Evolutionary conservation across 2,888 invertebrate genomes (phyloP).

Genomic region (Andrena trimmerana): DNA sequence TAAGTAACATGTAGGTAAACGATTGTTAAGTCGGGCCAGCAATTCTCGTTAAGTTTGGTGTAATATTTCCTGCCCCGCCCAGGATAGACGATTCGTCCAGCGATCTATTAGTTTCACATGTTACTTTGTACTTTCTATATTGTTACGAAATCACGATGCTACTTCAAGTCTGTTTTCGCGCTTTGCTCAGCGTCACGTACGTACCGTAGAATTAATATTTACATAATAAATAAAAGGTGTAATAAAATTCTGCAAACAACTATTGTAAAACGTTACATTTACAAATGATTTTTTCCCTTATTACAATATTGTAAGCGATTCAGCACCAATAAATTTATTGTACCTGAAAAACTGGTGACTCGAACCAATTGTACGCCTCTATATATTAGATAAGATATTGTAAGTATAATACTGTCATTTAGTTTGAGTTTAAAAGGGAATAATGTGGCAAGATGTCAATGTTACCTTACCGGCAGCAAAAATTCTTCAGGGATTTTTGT

Average conservation of each 20-base stretch:
- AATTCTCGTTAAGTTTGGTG: slow-evolving; percentile 40
- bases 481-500: too few relatives aligned
- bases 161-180: slow-evolving; percentile 74
- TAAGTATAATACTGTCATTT: neutral
- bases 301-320: slow-evolving; percentile 37
- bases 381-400: neutral
- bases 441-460: too few relatives aligned
- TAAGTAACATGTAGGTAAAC: slow-evolving; percentile 24
- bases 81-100: slow-evolving; percentile 32
- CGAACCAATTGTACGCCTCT: neutral
- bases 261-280: slow-evolving; percentile 42
- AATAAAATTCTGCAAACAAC: slow-evolving; percentile 75
- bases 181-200: slow-evolving; percentile 76
- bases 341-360: neutral
- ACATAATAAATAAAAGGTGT: slow-evolving; percentile 78
- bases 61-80: slow-evolving; percentile 4
- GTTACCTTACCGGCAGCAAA: too few relatives aligned
- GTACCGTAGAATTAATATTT: slow-evolving; percentile 76
- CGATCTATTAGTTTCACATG: slow-evolving; percentile 45
- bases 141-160: slow-evolving; percentile 59
- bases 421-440: too few relatives aligned
- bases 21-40: slow-evolving; percentile 38
- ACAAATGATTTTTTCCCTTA: slow-evolving; percentile 43
- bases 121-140: slow-evolving; percentile 53
- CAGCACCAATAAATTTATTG: slow-evolving; percentile 34